Percentiles rank a stretch among this genome's conserved stretches.
These are phyloP conservation scores for Xyrauchen texanus DNA, from an alignment of 2,113 vertebrate species.

Conservation along the genomic window DNA sequence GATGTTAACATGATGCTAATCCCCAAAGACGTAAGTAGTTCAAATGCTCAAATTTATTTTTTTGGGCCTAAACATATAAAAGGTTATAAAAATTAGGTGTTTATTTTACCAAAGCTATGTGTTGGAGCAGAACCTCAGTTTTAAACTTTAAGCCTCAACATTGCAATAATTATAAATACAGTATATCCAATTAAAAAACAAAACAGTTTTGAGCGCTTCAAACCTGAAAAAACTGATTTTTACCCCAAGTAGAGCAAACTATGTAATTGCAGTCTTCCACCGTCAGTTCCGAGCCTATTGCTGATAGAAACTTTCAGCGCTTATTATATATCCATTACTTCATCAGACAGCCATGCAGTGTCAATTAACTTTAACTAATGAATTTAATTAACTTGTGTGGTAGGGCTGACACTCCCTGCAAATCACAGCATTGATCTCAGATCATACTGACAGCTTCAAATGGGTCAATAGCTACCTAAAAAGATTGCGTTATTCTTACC, in stretches of 20 bases:
- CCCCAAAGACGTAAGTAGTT: background rate
- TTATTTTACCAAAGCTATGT: background rate
- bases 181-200: background rate
- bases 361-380: constrained; percentile 44
- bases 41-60: background rate
- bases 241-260: constrained; percentile 10
- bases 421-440: constrained; percentile 35
- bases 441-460: constrained; percentile 30
- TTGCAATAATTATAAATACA: background rate
- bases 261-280: background rate
- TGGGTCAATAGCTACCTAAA: constrained; percentile 34
- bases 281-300: constrained; percentile 2
- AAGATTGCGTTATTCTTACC: constrained; percentile 9
- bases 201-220: background rate
- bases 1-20: too few relatives aligned
- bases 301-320: constrained; percentile 13
- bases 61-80: background rate
- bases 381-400: constrained; percentile 46
- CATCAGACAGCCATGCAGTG: constrained; percentile 37
- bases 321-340: constrained; percentile 39
- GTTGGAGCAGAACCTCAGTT: background rate
- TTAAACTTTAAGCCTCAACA: background rate
- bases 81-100: background rate
- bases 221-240: constrained; percentile 4
- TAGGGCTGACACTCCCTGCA: constrained; percentile 29